phyloP scores from a whole-genome alignment of 2,113 vertebrate genomes.

The Uropsilus gracilis region DNA sequence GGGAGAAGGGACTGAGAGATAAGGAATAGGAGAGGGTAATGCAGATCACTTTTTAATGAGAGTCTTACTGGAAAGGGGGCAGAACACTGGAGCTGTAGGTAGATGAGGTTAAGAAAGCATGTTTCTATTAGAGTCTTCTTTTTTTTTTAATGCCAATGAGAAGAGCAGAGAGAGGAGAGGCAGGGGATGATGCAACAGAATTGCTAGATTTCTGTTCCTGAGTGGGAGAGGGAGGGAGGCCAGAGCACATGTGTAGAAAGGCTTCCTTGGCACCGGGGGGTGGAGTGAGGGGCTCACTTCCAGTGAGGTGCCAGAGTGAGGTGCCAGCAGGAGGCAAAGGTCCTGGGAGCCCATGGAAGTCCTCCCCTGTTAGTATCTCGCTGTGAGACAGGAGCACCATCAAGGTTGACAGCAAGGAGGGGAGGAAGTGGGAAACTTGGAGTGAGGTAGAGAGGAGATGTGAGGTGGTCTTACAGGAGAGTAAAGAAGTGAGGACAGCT shows the following conservation, averaged over 20 bases:
- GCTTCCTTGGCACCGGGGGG: neutral
- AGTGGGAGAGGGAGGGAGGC: neutral
- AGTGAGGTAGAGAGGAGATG: neutral
- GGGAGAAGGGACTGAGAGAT: neutral
- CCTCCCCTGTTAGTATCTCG: neutral
- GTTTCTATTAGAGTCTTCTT: neutral
- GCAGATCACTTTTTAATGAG: neutral
- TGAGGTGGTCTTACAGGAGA: neutral
- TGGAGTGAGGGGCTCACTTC: neutral
- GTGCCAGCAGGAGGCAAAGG: neutral
- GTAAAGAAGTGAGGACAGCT: neutral
- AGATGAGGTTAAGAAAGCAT: neutral
- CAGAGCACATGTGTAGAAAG: fast-evolving
- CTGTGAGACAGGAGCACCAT: neutral
- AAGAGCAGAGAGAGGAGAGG: neutral
- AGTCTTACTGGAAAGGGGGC: neutral
- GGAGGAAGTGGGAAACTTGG: neutral
- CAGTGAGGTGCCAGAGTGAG: too few species aligned
- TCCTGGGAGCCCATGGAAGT: neutral
- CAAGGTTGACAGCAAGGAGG: neutral
- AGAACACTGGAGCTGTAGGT: neutral
- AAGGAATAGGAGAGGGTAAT: neutral
- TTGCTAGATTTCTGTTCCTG: neutral
- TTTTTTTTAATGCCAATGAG: neutral
- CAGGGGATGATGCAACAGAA: neutral